Evolutionary conservation across 2,113 vertebrate genomes (phyloP).

Genomic region (Phoxinus phoxinus): DNA sequence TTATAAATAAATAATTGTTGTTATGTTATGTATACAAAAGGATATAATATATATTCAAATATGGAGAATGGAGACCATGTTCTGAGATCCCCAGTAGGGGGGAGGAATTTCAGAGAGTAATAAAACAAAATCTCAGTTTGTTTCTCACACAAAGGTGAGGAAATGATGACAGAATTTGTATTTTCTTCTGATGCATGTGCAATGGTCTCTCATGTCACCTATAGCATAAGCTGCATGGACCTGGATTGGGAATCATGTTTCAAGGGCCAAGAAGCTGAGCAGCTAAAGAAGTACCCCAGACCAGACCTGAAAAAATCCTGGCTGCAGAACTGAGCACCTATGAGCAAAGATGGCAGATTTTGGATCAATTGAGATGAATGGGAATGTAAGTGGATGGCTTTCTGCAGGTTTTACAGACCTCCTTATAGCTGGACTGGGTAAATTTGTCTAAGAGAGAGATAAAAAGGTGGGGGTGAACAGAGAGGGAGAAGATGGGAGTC

Average conservation of each 20-base stretch:
- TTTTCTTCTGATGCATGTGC: background rate
- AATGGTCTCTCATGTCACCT: background rate
- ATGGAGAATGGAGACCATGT: background rate
- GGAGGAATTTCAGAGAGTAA: background rate
- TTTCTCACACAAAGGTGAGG: background rate
- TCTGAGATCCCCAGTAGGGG: background rate
- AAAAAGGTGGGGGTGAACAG: background rate
- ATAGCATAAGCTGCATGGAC: background rate
- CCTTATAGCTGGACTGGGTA: background rate
- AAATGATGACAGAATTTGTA: background rate
- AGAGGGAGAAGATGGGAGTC: constrained; percentile 14
- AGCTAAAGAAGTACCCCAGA: background rate
- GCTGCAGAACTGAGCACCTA: background rate
- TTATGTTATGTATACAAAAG: background rate
- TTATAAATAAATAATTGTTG: too few relatives aligned
- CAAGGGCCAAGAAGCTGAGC: background rate
- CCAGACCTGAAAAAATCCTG: background rate
- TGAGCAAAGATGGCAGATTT: background rate
- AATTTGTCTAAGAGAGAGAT: background rate
- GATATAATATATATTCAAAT: background rate
- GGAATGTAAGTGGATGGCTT: background rate
- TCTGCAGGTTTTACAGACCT: background rate
- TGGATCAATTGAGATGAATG: background rate
- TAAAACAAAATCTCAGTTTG: background rate
- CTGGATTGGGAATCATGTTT: background rate